These are phyloP conservation scores for Lichenostomus cassidix DNA, from an alignment of 2,113 vertebrate genomes.

Conservation along the genomic window DNA sequence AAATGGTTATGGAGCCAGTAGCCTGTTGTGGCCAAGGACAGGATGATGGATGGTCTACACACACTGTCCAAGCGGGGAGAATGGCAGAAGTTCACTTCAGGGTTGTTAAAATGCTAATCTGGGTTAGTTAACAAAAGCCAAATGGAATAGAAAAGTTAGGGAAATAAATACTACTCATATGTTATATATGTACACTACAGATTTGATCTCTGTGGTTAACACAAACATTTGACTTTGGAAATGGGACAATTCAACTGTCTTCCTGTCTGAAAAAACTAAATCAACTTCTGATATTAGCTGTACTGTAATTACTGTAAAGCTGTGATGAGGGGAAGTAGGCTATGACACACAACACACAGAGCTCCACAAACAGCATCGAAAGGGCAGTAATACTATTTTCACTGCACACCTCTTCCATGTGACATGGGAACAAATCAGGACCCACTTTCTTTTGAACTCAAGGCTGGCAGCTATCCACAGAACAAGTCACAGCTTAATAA, in stretches of 20 bases:
- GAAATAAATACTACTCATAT: conserved; percentile 54
- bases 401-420: conserved; percentile 49
- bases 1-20: conserved; percentile 77
- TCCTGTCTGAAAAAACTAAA: conserved; percentile 21
- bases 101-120: conserved; percentile 88
- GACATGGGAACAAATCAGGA: conserved; percentile 61
- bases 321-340: neutral
- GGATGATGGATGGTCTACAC: conserved; percentile 82
- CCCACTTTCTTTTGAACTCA: conserved; percentile 27
- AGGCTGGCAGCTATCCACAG: conserved; percentile 67
- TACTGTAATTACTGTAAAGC: neutral
- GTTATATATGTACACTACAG: conserved; percentile 4
- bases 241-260: conserved; percentile 4
- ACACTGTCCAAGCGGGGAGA: conserved; percentile 75
- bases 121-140: conserved; percentile 76
- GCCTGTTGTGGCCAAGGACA: conserved; percentile 84
- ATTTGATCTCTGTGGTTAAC: conserved; percentile 42
- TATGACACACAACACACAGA: neutral
- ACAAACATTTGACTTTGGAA: conserved; percentile 43
- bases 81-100: conserved; percentile 81
- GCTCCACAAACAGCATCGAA: neutral
- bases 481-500: conserved; percentile 64
- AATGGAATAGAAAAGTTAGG: conserved; percentile 66
- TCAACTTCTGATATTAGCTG: conserved; percentile 17
- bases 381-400: conserved; percentile 16